phyloP scores from a whole-genome alignment of 2,113 vertebrate species.

The Prunella fulvescens region DNA sequence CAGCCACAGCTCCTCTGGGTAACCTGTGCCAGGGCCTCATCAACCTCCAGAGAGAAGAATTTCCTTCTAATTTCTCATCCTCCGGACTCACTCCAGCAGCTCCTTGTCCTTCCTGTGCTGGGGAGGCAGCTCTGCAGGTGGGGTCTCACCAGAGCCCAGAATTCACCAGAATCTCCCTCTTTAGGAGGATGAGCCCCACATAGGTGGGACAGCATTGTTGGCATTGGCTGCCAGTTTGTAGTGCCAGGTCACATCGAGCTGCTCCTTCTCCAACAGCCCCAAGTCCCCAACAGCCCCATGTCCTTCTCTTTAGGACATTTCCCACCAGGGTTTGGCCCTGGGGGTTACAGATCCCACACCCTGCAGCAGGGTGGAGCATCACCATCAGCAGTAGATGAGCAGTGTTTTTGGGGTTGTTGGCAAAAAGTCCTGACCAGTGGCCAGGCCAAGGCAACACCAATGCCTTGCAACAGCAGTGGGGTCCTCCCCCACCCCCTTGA shows the following conservation, averaged over 20 bases:
- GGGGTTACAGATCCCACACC: fast-evolving
- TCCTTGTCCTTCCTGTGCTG: background rate
- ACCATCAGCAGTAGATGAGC: background rate
- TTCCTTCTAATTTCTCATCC: background rate
- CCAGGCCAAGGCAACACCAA: background rate
- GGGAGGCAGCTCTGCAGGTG: background rate
- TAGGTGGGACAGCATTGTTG: background rate
- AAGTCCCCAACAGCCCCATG: background rate
- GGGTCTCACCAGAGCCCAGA: background rate
- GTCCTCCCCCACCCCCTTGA: background rate
- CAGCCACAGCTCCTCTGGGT: background rate
- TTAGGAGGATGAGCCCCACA: background rate
- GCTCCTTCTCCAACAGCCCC: background rate
- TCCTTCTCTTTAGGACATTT: background rate
- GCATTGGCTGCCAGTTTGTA: background rate
- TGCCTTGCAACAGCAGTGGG: background rate
- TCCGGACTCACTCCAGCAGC: background rate
- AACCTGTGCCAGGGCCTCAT: background rate
- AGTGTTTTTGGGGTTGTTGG: fast-evolving
- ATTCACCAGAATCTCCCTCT: background rate
- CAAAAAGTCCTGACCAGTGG: background rate
- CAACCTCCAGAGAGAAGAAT: background rate
- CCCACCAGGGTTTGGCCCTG: background rate
- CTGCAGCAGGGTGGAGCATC: background rate
- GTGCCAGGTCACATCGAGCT: background rate